Evolutionary conservation across 2,113 vertebrate species (phyloP).

Genomic region (Eulemur macaco): DNA sequence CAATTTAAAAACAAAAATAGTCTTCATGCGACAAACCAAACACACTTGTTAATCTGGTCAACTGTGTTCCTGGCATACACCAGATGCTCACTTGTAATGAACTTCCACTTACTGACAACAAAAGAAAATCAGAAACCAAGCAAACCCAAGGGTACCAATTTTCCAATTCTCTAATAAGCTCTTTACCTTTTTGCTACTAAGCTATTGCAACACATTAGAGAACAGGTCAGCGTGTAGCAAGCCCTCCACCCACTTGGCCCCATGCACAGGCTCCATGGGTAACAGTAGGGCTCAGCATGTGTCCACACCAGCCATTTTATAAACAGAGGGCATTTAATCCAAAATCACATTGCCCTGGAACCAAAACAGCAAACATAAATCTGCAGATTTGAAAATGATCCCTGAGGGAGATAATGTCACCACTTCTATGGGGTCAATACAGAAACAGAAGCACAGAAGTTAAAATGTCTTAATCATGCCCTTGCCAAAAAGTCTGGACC

Average conservation of each 20-base stretch:
- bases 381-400: background rate
- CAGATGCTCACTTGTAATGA: conserved; percentile 34
- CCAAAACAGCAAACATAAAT: background rate
- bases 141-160: background rate
- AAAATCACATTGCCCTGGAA: background rate
- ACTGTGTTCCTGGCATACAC: background rate
- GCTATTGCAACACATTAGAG: background rate
- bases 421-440: background rate
- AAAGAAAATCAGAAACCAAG: conserved; percentile 34
- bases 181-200: conserved; percentile 4
- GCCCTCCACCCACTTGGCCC: background rate
- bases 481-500: background rate
- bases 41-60: background rate
- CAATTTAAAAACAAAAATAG: background rate
- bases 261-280: background rate
- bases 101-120: background rate
- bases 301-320: background rate
- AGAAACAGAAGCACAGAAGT: background rate
- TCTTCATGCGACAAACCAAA: background rate
- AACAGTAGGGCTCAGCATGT: background rate
- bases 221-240: background rate
- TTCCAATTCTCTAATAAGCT: background rate
- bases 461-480: background rate
- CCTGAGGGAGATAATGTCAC: background rate
- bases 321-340: background rate